A percentile compares a stretch with the other conserved stretches of the same genome.
Evolutionary conservation across 1,140 invertebrate genomes (phyloP).

Genomic region (Habropoda laboriosa): DNA sequence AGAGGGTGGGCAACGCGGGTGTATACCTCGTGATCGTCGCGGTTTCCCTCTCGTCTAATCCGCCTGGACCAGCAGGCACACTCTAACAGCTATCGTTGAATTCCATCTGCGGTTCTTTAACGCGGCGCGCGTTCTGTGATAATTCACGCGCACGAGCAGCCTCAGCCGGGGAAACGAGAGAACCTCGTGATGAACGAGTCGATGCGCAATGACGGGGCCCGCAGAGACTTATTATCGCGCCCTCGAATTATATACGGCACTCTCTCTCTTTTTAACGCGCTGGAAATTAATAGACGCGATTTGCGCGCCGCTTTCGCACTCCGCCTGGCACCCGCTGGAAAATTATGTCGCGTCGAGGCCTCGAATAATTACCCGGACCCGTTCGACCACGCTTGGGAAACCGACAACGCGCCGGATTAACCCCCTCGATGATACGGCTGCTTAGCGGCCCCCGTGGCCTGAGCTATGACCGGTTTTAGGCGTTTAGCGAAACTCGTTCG

Average conservation of each 20-base stretch:
- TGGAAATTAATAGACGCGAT: slow-evolving; percentile 34
- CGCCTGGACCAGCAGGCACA: background rate
- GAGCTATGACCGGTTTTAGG: slow-evolving; percentile 2
- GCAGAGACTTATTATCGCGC: slow-evolving; percentile 28
- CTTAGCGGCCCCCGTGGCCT: background rate
- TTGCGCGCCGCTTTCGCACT: background rate
- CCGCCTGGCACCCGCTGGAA: background rate
- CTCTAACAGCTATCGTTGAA: slow-evolving; percentile 41
- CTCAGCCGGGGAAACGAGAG: slow-evolving; percentile 22
- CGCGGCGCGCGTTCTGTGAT: slow-evolving; percentile 29
- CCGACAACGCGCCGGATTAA: background rate
- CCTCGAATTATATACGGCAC: slow-evolving; percentile 24
- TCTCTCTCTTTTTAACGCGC: background rate
- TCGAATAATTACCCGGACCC: slow-evolving; percentile 27
- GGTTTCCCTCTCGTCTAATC: slow-evolving; percentile 33
- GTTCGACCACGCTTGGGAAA: background rate
- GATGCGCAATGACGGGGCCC: slow-evolving; percentile 34
- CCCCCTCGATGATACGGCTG: slow-evolving; percentile 3
- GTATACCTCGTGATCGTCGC: background rate
- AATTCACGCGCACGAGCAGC: slow-evolving; percentile 40
- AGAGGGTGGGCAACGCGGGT: background rate
- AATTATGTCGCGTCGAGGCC: slow-evolving; percentile 19
- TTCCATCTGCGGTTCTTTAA: slow-evolving; percentile 54
- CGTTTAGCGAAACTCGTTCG: slow-evolving; percentile 26
- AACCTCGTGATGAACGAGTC: slow-evolving; percentile 35